Evolutionary conservation across 2,888 invertebrate species (phyloP), one percentile per base, ranked within the genome.

Genomic region (Caenorhabditis parvicauda): DNA sequence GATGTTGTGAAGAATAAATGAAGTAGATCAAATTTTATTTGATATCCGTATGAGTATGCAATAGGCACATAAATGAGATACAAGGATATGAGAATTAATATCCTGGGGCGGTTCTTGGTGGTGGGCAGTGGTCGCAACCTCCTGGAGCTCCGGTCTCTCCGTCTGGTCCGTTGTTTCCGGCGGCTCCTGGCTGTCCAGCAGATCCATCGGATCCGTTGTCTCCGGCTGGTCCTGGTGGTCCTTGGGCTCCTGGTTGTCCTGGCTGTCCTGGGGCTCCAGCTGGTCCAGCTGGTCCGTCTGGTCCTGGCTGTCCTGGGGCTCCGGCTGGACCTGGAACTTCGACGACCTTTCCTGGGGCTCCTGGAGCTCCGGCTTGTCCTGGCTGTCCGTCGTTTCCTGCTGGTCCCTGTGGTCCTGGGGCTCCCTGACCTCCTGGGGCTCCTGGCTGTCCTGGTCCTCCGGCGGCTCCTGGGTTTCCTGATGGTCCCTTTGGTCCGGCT

Each of bases 401-500:
- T 24, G 57, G 52, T 62, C 70, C 72, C 51, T 71, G 70, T 45
- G 70, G 64, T 66, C 74, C 74, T 41, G 64, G 59, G 42, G 54
- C 63, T 57, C 74, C 74, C n/a, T 59, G 55, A n/a, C 55, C 51
- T 51, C 69, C 66, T 51, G 51, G 52, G 55, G 50, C 55, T 66
- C 74, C 74, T 42, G 64, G 61, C 44, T 64, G 63, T 59, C 74
- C 74, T 44, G 64, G 67, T 19, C 58, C 54, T 49, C 69, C 66
- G 44, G 57, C 54, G 27, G 65, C 55, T 67, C 71, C 71, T 58
- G 64, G 64, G 59, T 65, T 67, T 64, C 72, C 72, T 51, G 39
- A 51, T 61, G 69, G 69, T 72, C 72, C 72, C 62, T 70, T 70
- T 59, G 67, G 66, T 68, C 72, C 72, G 27, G 69, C 52, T 51